A percentile compares a stretch with the other conserved stretches of the same genome.
These are phyloP conservation scores for Pardosa pseudoannulata DNA, from an alignment of 2,888 invertebrate genomes.

Conservation along the genomic window DNA sequence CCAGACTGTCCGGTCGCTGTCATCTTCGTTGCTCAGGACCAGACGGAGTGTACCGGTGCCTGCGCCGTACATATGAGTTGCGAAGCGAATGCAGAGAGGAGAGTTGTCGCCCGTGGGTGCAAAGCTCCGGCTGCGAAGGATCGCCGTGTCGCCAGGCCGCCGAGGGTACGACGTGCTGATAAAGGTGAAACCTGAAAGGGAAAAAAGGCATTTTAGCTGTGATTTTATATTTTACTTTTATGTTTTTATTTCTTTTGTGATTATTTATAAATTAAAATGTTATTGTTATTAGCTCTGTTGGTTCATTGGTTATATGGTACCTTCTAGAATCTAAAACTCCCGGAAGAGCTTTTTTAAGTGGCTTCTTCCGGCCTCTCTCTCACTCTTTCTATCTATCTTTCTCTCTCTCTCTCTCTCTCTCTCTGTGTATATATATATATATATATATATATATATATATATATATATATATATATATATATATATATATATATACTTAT, in stretches of 20 bases:
- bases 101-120: conserved; percentile 79
- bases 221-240: background rate
- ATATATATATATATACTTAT: too few relatives aligned
- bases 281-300: background rate
- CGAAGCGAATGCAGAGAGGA: conserved; percentile 80
- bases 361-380: too few relatives aligned
- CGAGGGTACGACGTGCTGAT: conserved; percentile 81
- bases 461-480: too few relatives aligned
- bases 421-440: too few relatives aligned
- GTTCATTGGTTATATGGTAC: background rate
- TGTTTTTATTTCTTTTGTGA: background rate
- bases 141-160: conserved; percentile 80
- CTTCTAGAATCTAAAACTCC: background rate
- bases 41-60: conserved; percentile 80
- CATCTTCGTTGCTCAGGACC: conserved; percentile 78
- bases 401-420: too few relatives aligned
- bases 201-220: background rate
- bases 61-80: conserved; percentile 82
- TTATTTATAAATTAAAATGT: background rate
- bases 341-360: background rate
- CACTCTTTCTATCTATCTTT: too few relatives aligned
- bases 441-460: too few relatives aligned
- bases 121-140: conserved; percentile 80
- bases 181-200: conserved; percentile 80
- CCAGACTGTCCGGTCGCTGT: conserved; percentile 79